phyloP scores from a whole-genome alignment of 2,797 vertebrate species.

The Spheniscus humboldti region DNA sequence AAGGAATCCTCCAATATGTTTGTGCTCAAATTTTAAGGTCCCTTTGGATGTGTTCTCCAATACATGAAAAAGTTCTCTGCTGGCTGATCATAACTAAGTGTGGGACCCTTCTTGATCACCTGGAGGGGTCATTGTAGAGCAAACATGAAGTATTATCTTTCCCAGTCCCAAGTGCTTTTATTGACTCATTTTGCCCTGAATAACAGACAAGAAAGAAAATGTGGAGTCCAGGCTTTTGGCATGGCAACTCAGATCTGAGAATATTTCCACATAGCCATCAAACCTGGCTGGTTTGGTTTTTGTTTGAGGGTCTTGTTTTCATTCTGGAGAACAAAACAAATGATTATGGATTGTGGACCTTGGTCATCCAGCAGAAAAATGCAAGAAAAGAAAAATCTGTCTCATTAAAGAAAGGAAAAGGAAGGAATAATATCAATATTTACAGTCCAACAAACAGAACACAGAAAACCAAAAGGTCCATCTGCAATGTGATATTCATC shows the following conservation, averaged over 20 bases:
- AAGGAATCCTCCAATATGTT: neutral
- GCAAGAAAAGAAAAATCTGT: neutral
- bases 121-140: neutral
- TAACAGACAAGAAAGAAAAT: constrained; percentile 20
- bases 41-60: neutral
- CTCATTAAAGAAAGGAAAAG: neutral
- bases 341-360: neutral
- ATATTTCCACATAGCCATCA: neutral
- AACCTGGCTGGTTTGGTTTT: neutral
- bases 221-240: constrained; percentile 36
- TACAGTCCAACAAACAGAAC: neutral
- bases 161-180: neutral
- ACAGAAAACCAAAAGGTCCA: neutral
- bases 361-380: neutral
- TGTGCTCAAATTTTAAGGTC: neutral
- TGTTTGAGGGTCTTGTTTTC: neutral
- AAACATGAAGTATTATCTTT: neutral
- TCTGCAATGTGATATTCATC: neutral
- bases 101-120: neutral
- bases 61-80: neutral
- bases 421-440: neutral
- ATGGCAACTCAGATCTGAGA: neutral
- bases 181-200: neutral
- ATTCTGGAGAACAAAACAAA: neutral
- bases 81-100: neutral